Percentiles rank a stretch among this genome's conserved stretches.
These are phyloP conservation scores for Heliconius hortense DNA, from an alignment of 2,888 invertebrate species.

Conservation along the genomic window DNA sequence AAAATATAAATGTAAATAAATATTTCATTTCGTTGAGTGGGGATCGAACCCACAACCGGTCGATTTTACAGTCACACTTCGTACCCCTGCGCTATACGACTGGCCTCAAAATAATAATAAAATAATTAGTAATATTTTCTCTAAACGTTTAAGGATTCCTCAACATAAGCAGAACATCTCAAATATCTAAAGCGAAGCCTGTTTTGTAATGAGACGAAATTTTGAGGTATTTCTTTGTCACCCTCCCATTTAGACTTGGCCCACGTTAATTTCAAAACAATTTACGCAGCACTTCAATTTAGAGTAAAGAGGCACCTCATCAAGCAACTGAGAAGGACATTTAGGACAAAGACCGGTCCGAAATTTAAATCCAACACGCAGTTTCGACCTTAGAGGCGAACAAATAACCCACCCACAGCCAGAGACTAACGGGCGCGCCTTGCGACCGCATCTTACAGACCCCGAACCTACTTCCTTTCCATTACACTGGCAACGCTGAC, in stretches of 20 bases:
- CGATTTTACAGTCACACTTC: too few relatives aligned
- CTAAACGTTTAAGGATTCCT: slow-evolving; percentile 19
- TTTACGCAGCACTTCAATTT: slow-evolving; percentile 67
- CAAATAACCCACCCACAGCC: slow-evolving; percentile 64
- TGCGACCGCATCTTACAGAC: slow-evolving; percentile 81
- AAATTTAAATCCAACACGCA: slow-evolving; percentile 78
- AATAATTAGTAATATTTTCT: not conserved
- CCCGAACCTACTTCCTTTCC: slow-evolving; percentile 82
- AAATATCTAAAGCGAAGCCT: slow-evolving; percentile 33
- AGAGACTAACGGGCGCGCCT: slow-evolving; percentile 64
- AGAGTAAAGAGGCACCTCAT: slow-evolving; percentile 74
- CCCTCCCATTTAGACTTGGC: slow-evolving; percentile 41
- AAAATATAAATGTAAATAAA: too few relatives aligned
- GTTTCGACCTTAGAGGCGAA: slow-evolving; percentile 77
- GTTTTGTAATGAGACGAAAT: slow-evolving; percentile 37
- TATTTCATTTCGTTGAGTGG: too few relatives aligned
- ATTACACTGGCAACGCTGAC: slow-evolving; percentile 76
- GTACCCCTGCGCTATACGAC: too few relatives aligned
- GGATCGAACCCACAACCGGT: too few relatives aligned
- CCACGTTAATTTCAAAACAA: slow-evolving; percentile 54
- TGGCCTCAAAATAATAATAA: not conserved
- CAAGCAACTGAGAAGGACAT: slow-evolving; percentile 69
- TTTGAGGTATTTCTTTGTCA: slow-evolving; percentile 41
- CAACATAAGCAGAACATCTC: slow-evolving; percentile 34
- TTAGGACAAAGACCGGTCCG: slow-evolving; percentile 69